Evolutionary conservation across 1,140 invertebrate species (phyloP).

Genomic region (Papilio xuthus): DNA sequence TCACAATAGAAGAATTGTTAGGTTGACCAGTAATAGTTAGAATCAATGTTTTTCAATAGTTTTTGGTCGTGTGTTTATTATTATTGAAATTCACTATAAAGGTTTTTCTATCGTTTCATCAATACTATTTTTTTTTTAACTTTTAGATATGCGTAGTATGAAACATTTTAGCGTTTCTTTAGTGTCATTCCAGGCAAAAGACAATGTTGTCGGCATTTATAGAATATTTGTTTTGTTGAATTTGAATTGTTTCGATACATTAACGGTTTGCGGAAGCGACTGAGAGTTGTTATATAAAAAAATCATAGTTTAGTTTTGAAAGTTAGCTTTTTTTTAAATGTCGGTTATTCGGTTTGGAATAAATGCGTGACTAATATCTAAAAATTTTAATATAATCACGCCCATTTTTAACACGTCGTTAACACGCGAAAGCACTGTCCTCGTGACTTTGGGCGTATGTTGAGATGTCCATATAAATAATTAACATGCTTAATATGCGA

Average conservation of each 20-base stretch:
- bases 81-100: slow-evolving; percentile 47
- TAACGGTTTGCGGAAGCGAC: slow-evolving; percentile 42
- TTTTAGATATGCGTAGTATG: slow-evolving; percentile 56
- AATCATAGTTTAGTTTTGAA: slow-evolving; percentile 63
- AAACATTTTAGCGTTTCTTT: slow-evolving; percentile 63
- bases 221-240: slow-evolving; percentile 71
- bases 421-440: slow-evolving; percentile 39
- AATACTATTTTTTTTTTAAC: slow-evolving; percentile 66
- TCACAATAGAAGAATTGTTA: neutral
- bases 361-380: slow-evolving; percentile 66
- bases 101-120: slow-evolving; percentile 49
- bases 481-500: slow-evolving; percentile 77
- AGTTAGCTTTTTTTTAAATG: slow-evolving; percentile 59
- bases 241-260: slow-evolving; percentile 48
- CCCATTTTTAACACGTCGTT: slow-evolving; percentile 53
- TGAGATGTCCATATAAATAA: slow-evolving; percentile 61
- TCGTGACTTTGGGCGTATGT: slow-evolving; percentile 55
- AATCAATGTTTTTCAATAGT: neutral
- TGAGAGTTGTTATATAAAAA: slow-evolving; percentile 56
- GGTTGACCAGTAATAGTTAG: neutral
- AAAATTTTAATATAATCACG: slow-evolving; percentile 52
- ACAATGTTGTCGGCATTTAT: slow-evolving; percentile 80
- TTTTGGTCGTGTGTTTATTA: neutral
- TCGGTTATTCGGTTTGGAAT: slow-evolving; percentile 58
- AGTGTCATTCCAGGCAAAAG: slow-evolving; percentile 81